Evolutionary conservation across 92 coral and sea anemone genomes (phyloP).

Genomic region (Muricea muricata): DNA sequence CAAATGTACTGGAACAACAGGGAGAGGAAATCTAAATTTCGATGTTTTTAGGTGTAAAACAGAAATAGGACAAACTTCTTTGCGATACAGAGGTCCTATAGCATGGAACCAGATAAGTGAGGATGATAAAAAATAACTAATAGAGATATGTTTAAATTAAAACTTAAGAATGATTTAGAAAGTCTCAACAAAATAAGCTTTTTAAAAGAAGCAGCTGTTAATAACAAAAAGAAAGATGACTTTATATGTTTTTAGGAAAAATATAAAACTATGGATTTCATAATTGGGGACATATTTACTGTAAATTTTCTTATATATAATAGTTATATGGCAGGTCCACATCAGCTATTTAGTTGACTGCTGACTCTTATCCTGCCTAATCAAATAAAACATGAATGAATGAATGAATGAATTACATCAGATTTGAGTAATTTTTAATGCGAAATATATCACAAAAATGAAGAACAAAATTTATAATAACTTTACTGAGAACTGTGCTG

Average conservation of each 20-base stretch:
- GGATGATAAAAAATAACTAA: background rate
- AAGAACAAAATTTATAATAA: too few relatives aligned
- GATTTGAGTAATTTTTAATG: too few relatives aligned
- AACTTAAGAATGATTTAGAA: conserved; percentile 48
- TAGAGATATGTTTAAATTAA: conserved; percentile 22
- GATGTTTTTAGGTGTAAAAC: conserved; percentile 15
- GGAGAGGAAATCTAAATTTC: conserved; percentile 19
- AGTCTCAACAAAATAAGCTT: conserved; percentile 21
- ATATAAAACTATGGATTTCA: too few relatives aligned
- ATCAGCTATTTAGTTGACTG: conserved; percentile 30
- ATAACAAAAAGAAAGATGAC: background rate
- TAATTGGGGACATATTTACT: too few relatives aligned
- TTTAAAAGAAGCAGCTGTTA: conserved; percentile 48
- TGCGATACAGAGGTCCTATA: conserved; percentile 28
- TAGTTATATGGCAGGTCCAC: conserved; percentile 32
- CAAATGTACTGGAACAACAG: conserved; percentile 1
- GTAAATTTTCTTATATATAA: conserved; percentile 13
- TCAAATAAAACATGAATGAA: conserved; percentile 18
- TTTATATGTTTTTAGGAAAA: conserved; percentile 12
- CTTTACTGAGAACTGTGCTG: too few relatives aligned
- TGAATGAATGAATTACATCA: background rate
- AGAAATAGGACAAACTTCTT: conserved; percentile 18
- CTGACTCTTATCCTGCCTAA: conserved; percentile 4
- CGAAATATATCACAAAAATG: too few relatives aligned
- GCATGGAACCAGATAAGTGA: conserved; percentile 24